Conservation (phyloP, 2,888 invertebrate species). For the Rhagium mordax region DNA sequence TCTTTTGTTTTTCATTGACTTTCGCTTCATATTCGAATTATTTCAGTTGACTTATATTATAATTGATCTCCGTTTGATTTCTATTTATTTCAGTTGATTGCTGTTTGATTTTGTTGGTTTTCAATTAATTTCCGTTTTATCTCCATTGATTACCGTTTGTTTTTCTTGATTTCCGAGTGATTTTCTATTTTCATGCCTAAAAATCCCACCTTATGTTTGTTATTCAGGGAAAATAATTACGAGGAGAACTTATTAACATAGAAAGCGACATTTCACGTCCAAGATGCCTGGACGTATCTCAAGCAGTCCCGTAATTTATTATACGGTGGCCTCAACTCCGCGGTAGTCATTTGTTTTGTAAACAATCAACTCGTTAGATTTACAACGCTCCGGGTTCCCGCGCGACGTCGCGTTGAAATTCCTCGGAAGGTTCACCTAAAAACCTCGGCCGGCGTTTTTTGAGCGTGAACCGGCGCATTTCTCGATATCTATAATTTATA, state of each 20-base stretch:
- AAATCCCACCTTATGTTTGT: too few species aligned
- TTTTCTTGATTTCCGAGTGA: too few species aligned
- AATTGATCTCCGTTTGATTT: too few species aligned
- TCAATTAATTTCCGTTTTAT: too few species aligned
- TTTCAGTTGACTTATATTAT: too few species aligned
- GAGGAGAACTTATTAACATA: neutral
- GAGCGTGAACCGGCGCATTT: constrained; percentile 13
- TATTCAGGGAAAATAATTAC: neutral
- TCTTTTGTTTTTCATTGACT: too few species aligned
- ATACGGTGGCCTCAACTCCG: neutral
- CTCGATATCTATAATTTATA: constrained; percentile 12
- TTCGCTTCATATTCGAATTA: too few species aligned
- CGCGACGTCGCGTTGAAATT: neutral
- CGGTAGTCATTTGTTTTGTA: constrained; percentile 7
- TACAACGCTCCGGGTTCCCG: constrained; percentile 1
- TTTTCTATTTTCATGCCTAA: too few species aligned
- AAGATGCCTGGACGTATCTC: neutral
- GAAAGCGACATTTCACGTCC: neutral
- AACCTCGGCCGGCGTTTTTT: constrained; percentile 1
- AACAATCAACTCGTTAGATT: neutral
- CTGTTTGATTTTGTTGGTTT: too few species aligned
- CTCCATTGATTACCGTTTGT: too few species aligned
- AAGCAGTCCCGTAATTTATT: neutral
- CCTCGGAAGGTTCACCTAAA: neutral
- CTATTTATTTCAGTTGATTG: too few species aligned